Evolutionary conservation across 2,888 invertebrate species (phyloP), one percentile per base, ranked within the genome.

Genomic region (Nematopogon swammerdamellus): DNA sequence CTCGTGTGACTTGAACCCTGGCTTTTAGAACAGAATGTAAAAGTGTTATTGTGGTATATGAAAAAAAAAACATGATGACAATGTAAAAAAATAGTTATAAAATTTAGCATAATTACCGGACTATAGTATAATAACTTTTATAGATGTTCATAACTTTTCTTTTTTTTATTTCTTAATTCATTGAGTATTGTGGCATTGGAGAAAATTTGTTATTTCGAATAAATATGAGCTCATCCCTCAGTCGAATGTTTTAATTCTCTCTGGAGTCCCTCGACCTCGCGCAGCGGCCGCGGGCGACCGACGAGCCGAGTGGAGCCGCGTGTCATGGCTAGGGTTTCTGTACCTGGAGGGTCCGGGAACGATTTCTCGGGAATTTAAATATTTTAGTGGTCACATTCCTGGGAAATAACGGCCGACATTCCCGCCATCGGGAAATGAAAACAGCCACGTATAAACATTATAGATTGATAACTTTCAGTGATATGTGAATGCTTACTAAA

Each of bases 201-300:
- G 76, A 73, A 74, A 71, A 72, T 75, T 76, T 79, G 76, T 79
- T 79, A 75, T 72, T 77, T 76, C 75, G 70, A 79, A 79, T 79
- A 77, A 79, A 79, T 70, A 72, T 75, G 77, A 76, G 76, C 69
- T 76, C 70, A 77, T 74, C 70, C 44, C 77, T 77, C 75, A 65
- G 68, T 62, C 63, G 73, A 70, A 67, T 18, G 18, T 44, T 44
- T 44, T 44, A 10, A 44, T 44, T 44, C 8, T 25, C 25, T 36
- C 36, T 36, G 36, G 36, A 4, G 36, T 14, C 11, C 36, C 36
- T 14, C 14, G 8, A 25, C 25, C 25, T n/a, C n/a, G n/a, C n/a
- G n/a, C n/a, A n/a, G n/a, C n/a, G n/a, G n/a, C n/a, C n/a, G n/a
- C n/a, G n/a, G n/a, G n/a, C n/a, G n/a, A n/a, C n/a, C n/a, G n/a